phyloP scores from a whole-genome alignment of 2,797 vertebrate species.

The Eospalax fontanierii region DNA sequence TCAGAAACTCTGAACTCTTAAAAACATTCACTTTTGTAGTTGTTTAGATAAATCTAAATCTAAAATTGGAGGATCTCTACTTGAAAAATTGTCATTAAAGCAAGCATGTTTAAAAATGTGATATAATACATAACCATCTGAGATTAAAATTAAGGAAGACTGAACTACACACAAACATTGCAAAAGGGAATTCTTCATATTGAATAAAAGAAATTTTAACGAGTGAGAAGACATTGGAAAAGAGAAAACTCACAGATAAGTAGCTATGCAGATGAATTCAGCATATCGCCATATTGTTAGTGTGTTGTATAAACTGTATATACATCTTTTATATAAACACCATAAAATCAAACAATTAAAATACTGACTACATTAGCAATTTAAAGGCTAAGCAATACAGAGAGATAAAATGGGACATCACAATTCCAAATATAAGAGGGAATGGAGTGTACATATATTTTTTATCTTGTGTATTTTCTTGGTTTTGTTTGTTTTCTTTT shows the following conservation, averaged over 20 bases:
- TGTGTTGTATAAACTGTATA: background rate
- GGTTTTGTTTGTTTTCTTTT: background rate
- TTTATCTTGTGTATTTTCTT: background rate
- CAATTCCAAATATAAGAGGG: background rate
- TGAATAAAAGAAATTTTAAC: background rate
- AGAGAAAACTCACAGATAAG: background rate
- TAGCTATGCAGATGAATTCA: background rate
- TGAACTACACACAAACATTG: background rate
- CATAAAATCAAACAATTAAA: background rate
- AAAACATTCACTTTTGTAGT: background rate
- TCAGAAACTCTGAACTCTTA: background rate
- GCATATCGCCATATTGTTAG: background rate
- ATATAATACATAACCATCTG: background rate
- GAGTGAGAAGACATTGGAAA: background rate
- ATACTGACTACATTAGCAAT: background rate
- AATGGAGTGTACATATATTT: background rate
- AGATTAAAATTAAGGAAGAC: background rate
- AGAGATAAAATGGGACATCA: background rate
- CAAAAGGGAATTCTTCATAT: background rate
- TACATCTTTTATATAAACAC: background rate
- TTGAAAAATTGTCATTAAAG: background rate
- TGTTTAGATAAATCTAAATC: constrained; percentile 11
- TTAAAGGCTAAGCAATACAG: background rate
- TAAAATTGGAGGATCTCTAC: background rate
- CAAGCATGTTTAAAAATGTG: background rate